Base-by-base conservation (phyloP, 2,888 invertebrate genomes). In the Hirudinaria manillensis region DNA sequence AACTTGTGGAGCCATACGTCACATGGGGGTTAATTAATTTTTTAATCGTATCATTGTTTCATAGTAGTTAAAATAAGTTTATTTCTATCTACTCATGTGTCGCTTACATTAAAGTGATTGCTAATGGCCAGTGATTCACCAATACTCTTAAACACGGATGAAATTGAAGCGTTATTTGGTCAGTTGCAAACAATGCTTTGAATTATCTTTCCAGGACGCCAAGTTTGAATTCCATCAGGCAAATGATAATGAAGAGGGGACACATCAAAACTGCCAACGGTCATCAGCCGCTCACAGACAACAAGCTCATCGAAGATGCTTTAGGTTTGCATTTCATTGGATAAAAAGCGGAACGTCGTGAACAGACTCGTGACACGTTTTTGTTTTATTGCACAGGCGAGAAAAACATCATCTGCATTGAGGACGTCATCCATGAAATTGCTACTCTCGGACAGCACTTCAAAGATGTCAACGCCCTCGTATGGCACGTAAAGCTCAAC, bases 391-490 rank as follows among this genome's bases (percentile, higher is more conserved):
- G 13, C 21, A 6, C 68, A 68, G 77, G 77, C 29, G 38, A 75
- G n/a, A 51, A 70, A 19, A 75, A 73, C 19, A 77, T 77, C 45
- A 67, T 77, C 29, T 77, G 77, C 45, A 65, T 77, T 29, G 77
- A 77, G 53, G 77, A 77, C 53, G 24, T 77, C 61, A 71, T 77
- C 34, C 72, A 77, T 53, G 77, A 77, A 55, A 75, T 77, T 34
- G 66, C 56, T 7, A 71, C 75, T 0, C 45, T 75, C 24, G 75
- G 75, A 10, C 45, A 24, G 19, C 38, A 77, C 29, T 77, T 77
- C 72, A 75, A 75, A 32, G 53, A 70, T 21, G 77, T 77, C n/a
- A 75, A 70, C 34, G 34, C 75, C 6, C 66, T 77, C n/a, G 27
- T 77, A 24, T 77, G 75, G 71, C 70, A 75, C n/a, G 68, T 77